Conservation (phyloP, 2,113 vertebrate species). For the Anthoscopus minutus region DNA sequence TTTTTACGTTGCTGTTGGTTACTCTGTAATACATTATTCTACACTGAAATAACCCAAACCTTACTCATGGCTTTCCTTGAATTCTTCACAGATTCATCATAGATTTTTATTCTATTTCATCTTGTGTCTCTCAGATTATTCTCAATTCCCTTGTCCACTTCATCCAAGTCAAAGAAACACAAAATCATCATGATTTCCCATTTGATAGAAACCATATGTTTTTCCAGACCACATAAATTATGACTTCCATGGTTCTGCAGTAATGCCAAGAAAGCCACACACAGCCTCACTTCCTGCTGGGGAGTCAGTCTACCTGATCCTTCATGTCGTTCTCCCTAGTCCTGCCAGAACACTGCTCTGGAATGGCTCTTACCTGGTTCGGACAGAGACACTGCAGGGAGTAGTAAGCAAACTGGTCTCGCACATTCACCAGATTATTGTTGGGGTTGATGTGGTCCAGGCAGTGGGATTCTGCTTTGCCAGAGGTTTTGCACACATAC, state of each 20-base stretch:
- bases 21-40: background rate
- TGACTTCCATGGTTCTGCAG: background rate
- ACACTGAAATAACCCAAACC: fast-evolving
- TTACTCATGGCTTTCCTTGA: background rate
- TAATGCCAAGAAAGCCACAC: background rate
- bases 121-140: background rate
- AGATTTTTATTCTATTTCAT: background rate
- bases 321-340: background rate
- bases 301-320: background rate
- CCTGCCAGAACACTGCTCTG: background rate
- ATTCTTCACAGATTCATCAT: background rate
- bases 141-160: background rate
- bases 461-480: conserved; percentile 98
- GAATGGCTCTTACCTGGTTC: conserved; percentile 86
- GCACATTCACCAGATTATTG: conserved; percentile 94
- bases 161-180: background rate
- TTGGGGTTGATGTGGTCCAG: conserved; percentile 99
- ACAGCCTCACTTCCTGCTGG: background rate
- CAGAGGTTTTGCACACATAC: conserved; percentile 98
- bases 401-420: conserved; percentile 97
- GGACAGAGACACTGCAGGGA: conserved; percentile 98
- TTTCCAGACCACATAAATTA: background rate
- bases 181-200: background rate
- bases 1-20: background rate
- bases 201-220: background rate